Percentiles rank a stretch among this genome's conserved stretches.
These are phyloP conservation scores for Agriopis marginaria DNA, from an alignment of 2,888 invertebrate species.

Conservation along the genomic window DNA sequence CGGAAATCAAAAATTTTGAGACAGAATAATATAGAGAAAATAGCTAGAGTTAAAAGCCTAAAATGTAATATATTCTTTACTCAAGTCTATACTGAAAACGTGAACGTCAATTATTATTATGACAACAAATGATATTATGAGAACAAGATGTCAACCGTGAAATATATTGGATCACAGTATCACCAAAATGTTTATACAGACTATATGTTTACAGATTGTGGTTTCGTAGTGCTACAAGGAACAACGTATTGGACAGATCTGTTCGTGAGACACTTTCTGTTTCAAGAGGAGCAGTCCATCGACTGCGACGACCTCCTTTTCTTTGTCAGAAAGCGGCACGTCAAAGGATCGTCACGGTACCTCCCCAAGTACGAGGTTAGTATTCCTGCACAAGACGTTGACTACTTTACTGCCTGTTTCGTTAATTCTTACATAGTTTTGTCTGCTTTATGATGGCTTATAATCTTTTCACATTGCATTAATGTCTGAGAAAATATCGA, in stretches of 20 bases:
- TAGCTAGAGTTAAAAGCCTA: too few relatives aligned
- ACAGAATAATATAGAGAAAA: too few relatives aligned
- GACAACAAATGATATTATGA: background rate
- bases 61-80: too few relatives aligned
- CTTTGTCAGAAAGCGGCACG: slow-evolving; percentile 97
- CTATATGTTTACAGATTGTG: slow-evolving; percentile 88
- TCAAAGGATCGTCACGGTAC: slow-evolving; percentile 94
- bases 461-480: background rate
- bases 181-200: slow-evolving; percentile 4
- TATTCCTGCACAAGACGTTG: background rate
- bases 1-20: too few relatives aligned
- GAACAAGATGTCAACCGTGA: background rate
- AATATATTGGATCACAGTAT: background rate
- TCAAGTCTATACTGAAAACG: too few relatives aligned
- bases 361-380: slow-evolving; percentile 95
- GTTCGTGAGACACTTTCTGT: slow-evolving; percentile 97
- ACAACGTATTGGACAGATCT: slow-evolving; percentile 98
- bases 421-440: background rate
- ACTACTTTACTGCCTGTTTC: slow-evolving; percentile 24
- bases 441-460: background rate
- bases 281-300: slow-evolving; percentile 94
- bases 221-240: slow-evolving; percentile 96
- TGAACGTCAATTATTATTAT: background rate
- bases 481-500: background rate
- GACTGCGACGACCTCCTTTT: slow-evolving; percentile 98